Conservation (phyloP, 92 coral and sea anemone genomes). For the Ricordea florida region DNA sequence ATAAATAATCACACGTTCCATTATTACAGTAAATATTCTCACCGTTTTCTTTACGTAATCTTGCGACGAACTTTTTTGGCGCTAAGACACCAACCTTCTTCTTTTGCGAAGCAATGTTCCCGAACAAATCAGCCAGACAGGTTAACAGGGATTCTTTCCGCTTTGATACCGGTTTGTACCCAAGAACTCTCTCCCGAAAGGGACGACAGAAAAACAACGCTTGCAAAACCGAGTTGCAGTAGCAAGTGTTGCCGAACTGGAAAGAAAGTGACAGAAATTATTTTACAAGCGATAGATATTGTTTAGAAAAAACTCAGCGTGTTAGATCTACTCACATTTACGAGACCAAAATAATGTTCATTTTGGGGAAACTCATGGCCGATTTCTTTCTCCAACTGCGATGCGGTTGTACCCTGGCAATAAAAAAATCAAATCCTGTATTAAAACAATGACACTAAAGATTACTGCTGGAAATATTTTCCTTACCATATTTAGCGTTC, state of each 20-base stretch:
- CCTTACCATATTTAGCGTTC: slow-evolving; percentile 18
- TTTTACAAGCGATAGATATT: background rate
- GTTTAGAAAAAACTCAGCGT: background rate
- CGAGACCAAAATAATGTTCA: slow-evolving; percentile 98
- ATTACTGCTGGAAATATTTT: background rate
- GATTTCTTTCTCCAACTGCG: slow-evolving; percentile 98
- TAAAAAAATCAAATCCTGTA: background rate
- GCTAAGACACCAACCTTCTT: slow-evolving; percentile 98
- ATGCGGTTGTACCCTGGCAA: slow-evolving; percentile 92
- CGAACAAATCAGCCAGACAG: slow-evolving; percentile 94
- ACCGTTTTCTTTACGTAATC: slow-evolving; percentile 98
- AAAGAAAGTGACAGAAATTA: background rate
- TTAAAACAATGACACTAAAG: background rate
- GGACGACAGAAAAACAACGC: slow-evolving; percentile 98
- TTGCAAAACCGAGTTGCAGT: slow-evolving; percentile 97
- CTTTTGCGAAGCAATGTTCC: slow-evolving; percentile 94
- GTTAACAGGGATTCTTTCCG: slow-evolving; percentile 92
- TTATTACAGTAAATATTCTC: background rate
- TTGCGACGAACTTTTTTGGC: slow-evolving; percentile 96
- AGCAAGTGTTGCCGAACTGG: slow-evolving; percentile 98
- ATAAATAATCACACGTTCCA: too few relatives aligned
- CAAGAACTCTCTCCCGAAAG: slow-evolving; percentile 90
- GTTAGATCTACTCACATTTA: slow-evolving; percentile 72
- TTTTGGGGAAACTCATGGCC: slow-evolving; percentile 98
- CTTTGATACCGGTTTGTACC: slow-evolving; percentile 92